A percentile compares a stretch with the other conserved stretches of the same genome.
phyloP scores from a whole-genome alignment of 2,113 vertebrate species.

The Vidua macroura region DNA sequence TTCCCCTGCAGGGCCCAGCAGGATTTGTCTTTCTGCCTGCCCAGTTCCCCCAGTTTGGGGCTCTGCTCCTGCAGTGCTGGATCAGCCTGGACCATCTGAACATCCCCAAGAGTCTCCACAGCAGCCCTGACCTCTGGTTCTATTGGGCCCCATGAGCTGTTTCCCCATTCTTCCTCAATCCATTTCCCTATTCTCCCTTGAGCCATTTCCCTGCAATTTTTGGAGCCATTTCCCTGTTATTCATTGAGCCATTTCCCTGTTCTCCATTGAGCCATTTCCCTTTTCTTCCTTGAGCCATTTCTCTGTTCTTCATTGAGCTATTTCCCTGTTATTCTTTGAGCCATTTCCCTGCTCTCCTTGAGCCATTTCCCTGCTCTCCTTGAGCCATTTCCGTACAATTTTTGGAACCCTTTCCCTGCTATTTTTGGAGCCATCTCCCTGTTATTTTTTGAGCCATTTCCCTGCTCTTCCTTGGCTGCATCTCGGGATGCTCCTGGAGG shows the following conservation, averaged over 20 bases:
- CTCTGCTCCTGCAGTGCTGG: accelerated
- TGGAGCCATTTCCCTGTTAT: background rate
- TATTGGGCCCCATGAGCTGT: background rate
- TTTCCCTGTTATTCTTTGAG: accelerated
- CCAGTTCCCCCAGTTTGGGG: background rate
- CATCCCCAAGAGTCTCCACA: accelerated
- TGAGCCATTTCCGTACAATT: no score
- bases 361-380: background rate
- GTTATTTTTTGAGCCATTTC: background rate
- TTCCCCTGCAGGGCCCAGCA: accelerated
- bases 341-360: background rate
- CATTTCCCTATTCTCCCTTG: accelerated
- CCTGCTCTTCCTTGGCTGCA: background rate
- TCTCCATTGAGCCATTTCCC: no score
- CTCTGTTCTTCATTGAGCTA: background rate
- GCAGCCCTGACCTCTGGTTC: background rate
- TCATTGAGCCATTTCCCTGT: no score
- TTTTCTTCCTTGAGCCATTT: background rate
- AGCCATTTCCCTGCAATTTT: accelerated
- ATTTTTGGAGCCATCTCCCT: no score
- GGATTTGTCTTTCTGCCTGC: accelerated
- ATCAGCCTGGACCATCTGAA: background rate
- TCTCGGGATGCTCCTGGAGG: background rate
- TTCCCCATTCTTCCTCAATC: no score
- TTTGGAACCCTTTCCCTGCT: background rate